Base-by-base conservation (phyloP, 2,113 vertebrate genomes). In the Alectura lathami region DNA sequence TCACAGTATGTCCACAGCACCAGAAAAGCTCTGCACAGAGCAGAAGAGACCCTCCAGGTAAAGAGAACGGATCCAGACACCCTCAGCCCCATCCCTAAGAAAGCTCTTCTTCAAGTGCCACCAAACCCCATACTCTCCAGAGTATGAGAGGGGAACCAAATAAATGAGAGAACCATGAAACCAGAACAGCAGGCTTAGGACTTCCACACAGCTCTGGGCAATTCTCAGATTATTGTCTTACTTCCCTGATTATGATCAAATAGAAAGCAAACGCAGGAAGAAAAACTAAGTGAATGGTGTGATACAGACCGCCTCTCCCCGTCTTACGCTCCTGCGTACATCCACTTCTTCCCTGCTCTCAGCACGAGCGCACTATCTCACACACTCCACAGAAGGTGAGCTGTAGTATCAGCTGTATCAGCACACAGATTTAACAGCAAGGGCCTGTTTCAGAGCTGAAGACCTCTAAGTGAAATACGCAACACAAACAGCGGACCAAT, bases 41-140 rank as follows among this genome's bases (percentile, higher is more conserved):
- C 63, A 86, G 76, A 64, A 72, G 24, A 24, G 7, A 24, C 8
- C 4, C 3, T n/a, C 36, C 40, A 63, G 42, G 26, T 57, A n/a
- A 84, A 80, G 8, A n/a, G n/a, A n/a, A n/a, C n/a, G n/a, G n/a
- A 60, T 48, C 74, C 48, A 47, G 78, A 68, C 60, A 78, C 30
- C 30, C 68, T 77, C 10, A 38, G 26, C 36, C 59, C 7, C 43
- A 4, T 10, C 32, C 47, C 16, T n/a, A 72, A 50, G 45, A 48
- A 66, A 60, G 13, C 20, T 69, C 51, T 29, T 82, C 36, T 66
- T 29, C 0, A 1, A 26, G 23, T 47, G 38, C n/a, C 11, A 69
- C 30, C 13, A 9, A 3, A 13, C 57, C 13, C 56, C 17, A 51
- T 7, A 0, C 30, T 56, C 69, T 21, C 10, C 27, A 13, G 20